Evolutionary conservation across 2,797 vertebrate genomes (phyloP).

Genomic region (Danionella dracula): DNA sequence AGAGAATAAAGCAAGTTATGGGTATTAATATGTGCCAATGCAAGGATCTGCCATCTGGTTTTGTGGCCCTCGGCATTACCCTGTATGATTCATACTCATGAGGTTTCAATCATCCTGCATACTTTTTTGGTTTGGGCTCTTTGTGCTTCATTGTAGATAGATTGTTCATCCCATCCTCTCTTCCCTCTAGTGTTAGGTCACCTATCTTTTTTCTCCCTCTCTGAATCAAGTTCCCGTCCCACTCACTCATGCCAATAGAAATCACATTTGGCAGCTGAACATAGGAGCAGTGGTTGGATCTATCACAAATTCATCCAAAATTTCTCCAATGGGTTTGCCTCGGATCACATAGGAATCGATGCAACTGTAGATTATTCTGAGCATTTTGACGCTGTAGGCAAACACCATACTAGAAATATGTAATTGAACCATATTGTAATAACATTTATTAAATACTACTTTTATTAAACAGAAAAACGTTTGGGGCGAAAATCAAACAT

Average conservation of each 20-base stretch:
- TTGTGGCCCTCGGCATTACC: constrained; percentile 50
- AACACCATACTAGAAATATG: no score
- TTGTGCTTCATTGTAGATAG: constrained; percentile 37
- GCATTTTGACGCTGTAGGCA: no score
- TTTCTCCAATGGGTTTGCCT: background rate
- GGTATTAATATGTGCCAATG: constrained; percentile 38
- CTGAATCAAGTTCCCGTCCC: no score
- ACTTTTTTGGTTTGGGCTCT: constrained; percentile 52
- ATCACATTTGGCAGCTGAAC: constrained; percentile 37
- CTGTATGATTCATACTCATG: constrained; percentile 58
- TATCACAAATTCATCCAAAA: constrained; percentile 33
- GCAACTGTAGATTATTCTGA: no score
- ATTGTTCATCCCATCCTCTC: constrained; percentile 7
- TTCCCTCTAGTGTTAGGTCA: constrained; percentile 9
- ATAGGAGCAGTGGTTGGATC: constrained; percentile 16
- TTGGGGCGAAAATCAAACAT: no score
- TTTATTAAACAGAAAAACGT: no score
- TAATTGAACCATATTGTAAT: no score
- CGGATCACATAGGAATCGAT: background rate
- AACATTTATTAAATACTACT: no score
- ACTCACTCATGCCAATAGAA: constrained; percentile 33
- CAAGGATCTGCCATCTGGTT: constrained; percentile 33
- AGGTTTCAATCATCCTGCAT: constrained; percentile 49
- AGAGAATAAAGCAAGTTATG: constrained; percentile 14
- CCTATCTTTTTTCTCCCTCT: background rate